Conservation (phyloP, 2,797 vertebrate species). For the Bradypus variegatus region DNA sequence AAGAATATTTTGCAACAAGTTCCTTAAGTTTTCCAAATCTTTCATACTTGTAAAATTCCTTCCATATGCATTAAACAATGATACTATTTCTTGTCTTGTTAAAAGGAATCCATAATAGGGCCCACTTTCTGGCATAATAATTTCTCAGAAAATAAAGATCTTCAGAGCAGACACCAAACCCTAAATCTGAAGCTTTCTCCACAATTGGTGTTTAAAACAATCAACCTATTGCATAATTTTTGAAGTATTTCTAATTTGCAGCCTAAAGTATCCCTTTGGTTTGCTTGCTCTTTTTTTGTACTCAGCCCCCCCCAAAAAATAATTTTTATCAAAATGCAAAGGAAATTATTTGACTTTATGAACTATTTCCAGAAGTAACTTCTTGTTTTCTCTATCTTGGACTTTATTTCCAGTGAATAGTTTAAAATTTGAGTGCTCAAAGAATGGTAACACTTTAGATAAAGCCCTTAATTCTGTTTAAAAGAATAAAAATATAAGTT, state of each 20-base stretch:
- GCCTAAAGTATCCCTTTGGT: constrained; percentile 86
- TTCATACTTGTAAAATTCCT: constrained; percentile 90
- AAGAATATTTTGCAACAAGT: constrained; percentile 74
- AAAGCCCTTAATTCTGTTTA: constrained; percentile 91
- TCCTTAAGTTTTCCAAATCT: constrained; percentile 86
- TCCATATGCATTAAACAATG: constrained; percentile 92
- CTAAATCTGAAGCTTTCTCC: constrained; percentile 96
- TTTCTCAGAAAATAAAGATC: constrained; percentile 89
- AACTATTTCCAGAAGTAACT: constrained; percentile 82
- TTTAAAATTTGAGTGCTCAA: constrained; percentile 79
- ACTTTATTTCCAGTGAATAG: constrained; percentile 83
- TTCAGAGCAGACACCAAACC: constrained; percentile 91
- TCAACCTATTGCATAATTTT: constrained; percentile 81
- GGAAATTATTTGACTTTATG: constrained; percentile 87
- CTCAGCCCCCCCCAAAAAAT: constrained; percentile 82
- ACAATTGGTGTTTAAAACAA: constrained; percentile 73
- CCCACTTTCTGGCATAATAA: constrained; percentile 79
- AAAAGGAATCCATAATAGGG: constrained; percentile 82
- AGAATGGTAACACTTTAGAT: constrained; percentile 88
- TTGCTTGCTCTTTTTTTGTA: constrained; percentile 81
- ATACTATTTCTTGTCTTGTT: constrained; percentile 89
- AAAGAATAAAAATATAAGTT: constrained; percentile 93
- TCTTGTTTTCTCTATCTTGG: constrained; percentile 78
- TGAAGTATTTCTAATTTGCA: constrained; percentile 92
- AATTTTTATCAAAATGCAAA: constrained; percentile 90